Base-by-base conservation (phyloP, 2,113 vertebrate genomes). In the Heteronetta atricapilla region DNA sequence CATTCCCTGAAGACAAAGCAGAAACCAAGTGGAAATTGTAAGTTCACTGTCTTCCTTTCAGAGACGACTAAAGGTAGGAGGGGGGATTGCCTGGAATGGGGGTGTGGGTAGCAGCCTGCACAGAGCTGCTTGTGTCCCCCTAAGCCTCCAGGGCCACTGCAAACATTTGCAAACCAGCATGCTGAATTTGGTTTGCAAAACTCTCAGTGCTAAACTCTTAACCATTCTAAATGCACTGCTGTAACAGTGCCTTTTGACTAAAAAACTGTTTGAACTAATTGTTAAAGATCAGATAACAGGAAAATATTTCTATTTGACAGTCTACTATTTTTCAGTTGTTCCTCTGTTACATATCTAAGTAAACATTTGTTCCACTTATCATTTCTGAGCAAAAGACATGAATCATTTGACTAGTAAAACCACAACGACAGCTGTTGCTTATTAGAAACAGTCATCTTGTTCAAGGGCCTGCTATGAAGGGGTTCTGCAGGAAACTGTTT, bases 321-420 rank as follows among this genome's bases (percentile, higher is more conserved):
- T 96, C 90, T 97, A 96, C 94, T 95, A 95, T 97, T 97, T 97
- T 97, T 96, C 95, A 96, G 87, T 97, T 98, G 98, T 98, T 98
- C 94, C 95, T 98, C 94, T 98, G 98, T 97, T 98, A 98, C 97
- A 97, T 97, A 97, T 97, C 97, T 97, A 97, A 98, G 98, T 98
- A 98, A 99, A 99, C 98, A 98, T 98, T 98, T 98, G 98, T 98
- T 98, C 98, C 97, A 98, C 97, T 98, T 98, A 98, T 98, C 98
- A 97, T 98, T 98, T 98, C 98, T 97, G 97, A 97, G 97, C 97
- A 98, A 97, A 96, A 97, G 98, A 98, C 98, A 98, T 98, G 98
- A 98, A 98, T 98, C 98, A 98, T 96, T 98, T 93, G 96, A 97
- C 97, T 96, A 96, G 95, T 94, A 98, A 98, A 98, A 98, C 98